Evolutionary conservation across 2,113 vertebrate species (phyloP).

Genomic region (Pelvicachromis taeniatus): DNA sequence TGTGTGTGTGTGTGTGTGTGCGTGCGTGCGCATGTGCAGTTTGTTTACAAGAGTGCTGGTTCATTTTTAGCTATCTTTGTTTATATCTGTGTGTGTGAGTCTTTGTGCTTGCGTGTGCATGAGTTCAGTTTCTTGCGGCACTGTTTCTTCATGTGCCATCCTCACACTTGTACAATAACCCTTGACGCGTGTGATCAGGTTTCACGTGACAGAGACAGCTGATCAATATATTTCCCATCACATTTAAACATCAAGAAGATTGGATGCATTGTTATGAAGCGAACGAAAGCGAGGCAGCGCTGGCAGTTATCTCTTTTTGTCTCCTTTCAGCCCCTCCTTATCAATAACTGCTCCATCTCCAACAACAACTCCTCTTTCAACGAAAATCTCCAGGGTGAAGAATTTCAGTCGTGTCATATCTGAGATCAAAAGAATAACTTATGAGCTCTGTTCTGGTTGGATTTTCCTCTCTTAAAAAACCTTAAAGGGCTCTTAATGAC

Average conservation of each 20-base stretch:
- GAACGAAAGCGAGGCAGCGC: neutral
- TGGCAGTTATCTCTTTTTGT: neutral
- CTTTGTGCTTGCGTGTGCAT: neutral
- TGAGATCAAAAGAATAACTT: conserved; percentile 55
- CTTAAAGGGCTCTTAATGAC: conserved; percentile 33
- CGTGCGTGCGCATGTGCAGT: no score
- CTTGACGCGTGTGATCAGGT: neutral
- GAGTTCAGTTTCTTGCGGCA: neutral
- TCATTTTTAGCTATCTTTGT: neutral
- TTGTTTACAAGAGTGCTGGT: neutral
- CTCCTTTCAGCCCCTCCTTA: neutral
- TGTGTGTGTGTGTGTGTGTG: neutral
- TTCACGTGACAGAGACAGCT: neutral
- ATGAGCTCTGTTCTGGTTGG: conserved; percentile 6
- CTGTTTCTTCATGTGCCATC: neutral
- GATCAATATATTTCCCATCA: neutral
- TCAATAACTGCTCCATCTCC: neutral
- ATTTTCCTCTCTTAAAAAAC: conserved; percentile 21
- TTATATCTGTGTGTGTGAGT: neutral
- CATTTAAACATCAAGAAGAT: neutral
- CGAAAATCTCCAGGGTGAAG: conserved; percentile 23
- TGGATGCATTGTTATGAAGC: neutral
- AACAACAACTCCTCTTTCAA: neutral
- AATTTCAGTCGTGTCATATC: conserved; percentile 12
- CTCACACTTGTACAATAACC: neutral